Base-by-base conservation (phyloP, 30 jellyfish, hydroid and myxozoan genomes). In the Rhopilema esculentum region DNA sequence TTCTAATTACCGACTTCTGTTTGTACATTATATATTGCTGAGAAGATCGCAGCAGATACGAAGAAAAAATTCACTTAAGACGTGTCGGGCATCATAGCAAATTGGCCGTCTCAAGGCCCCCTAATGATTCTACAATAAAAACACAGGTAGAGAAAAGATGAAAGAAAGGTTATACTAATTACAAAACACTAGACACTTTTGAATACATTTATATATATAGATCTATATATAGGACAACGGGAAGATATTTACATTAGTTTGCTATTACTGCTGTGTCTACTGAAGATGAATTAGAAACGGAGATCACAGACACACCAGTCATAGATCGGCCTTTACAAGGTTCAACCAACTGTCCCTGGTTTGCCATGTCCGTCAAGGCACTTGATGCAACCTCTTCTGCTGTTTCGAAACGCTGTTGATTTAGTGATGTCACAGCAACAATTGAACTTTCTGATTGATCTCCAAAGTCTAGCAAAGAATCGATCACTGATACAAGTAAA, bases 321-420 rank as follows among this genome's bases (percentile, higher is more conserved):
- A 70, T 23, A 49, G 83, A 16, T 24, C 65, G 67, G 51, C 51
- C 68, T 40, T 40, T 40, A 12, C 57, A 40, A 61, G 90, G 82
- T 66, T 80, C 90, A 15, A 40, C 84, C 21, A 74, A 64, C 57
- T 73, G 72, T 73, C 69, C 64, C 40, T 85, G 96, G 49, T 88
- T 88, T 7, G 97, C 99, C 99, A 94, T 94, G 87, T 94, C 97
- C 67, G 99, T 94, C 72, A 94, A 76, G 17, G 99, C 99, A 69
- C 99, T 94, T 31, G 97, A 72, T 1, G 99, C 99, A 17, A 94
- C 96, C 75, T 94, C 99, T 80, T 94, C 99, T 12, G 90, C 99
- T 0, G 97, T 72, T 30, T 69, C 91, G 23, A 72, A 31, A 22
- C 70, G 93, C 0, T 61, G 74, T 48, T 77, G 75, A 61, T 65